These are phyloP conservation scores for Coelopa frigida DNA, from an alignment of 1,140 invertebrate genomes.

Conservation along the genomic window DNA sequence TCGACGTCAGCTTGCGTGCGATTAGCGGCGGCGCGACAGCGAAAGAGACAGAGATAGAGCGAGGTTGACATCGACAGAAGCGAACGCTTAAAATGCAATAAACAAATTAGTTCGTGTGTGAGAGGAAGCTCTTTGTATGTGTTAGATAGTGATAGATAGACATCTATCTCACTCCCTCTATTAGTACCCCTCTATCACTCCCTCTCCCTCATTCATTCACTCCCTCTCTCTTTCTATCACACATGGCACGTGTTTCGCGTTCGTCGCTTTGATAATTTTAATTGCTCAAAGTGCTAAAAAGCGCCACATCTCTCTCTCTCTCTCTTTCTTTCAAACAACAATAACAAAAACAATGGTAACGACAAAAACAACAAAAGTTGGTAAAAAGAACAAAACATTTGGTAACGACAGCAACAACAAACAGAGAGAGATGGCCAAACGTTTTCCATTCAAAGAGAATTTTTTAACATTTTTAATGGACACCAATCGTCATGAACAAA, in stretches of 20 bases:
- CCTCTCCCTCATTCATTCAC: too few species aligned
- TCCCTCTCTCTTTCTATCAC: too few species aligned
- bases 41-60: neutral
- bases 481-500: neutral
- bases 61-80: neutral
- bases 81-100: constrained; percentile 31
- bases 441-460: constrained; percentile 7
- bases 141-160: too few species aligned
- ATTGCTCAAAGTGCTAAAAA: constrained; percentile 2
- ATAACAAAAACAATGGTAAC: neutral
- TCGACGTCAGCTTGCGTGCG: too few species aligned
- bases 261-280: neutral
- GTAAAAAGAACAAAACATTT: neutral
- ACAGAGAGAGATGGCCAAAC: neutral
- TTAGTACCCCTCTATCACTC: too few species aligned
- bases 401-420: neutral
- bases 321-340: constrained; percentile 5
- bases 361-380: neutral
- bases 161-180: too few species aligned
- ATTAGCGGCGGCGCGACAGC: constrained; percentile 7
- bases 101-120: constrained; percentile 33
- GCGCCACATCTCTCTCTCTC: too few species aligned
- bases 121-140: too few species aligned
- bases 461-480: constrained; percentile 11
- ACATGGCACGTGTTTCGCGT: too few species aligned